Base-by-base conservation (phyloP, 1,140 invertebrate genomes). In the Teleopsis dalmanni region DNA sequence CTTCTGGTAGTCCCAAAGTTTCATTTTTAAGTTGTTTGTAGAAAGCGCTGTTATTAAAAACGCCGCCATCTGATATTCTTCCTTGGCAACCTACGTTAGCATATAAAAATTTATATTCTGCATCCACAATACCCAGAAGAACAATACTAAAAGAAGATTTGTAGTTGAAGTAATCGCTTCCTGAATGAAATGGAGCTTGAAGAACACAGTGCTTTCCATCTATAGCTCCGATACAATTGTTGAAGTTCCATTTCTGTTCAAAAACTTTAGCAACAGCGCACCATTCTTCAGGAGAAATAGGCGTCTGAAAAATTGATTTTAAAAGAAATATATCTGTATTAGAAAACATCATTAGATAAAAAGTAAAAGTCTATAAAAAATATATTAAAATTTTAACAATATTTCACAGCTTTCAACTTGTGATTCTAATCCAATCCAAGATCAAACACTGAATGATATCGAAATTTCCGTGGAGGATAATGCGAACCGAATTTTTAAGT, bases 81-180 rank as follows among this genome's bases (percentile, higher is more conserved):
- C 65, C 68, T 41, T 70, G 57, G 9, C 42, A 31, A 18, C 65
- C 63, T 22, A 66, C 52, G 51, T 72, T 53, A n/a, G 49, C 50
- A 47, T 62, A 62, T 43, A 56, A 42, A 21, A 58, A 54, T 31
- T 58, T 50, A 40, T 57, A 52, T 26, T 56, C 38, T 9, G 50
- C 50, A 29, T 58, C 49, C n/a, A 48, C 52, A n/a, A n/a, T 8
- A 43, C 13, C 38, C 38, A 41, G 22, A 19, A 42, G 3, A 11
- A 7, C 25, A 27, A 42, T 41, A 16, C 38, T 41, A 14, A 42
- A 42, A n/a, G 13, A 25, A 29, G 27, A 29, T 47, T 57, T 57
- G 38, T 57, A 53, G 41, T 51, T 53, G 34, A 48, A 55, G 47
- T 53, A 53, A 4, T 48, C 13, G 11, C 47, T 50, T 8, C 54